phyloP scores from a whole-genome alignment of 2,888 invertebrate species.

The Eristalis pertinax region DNA sequence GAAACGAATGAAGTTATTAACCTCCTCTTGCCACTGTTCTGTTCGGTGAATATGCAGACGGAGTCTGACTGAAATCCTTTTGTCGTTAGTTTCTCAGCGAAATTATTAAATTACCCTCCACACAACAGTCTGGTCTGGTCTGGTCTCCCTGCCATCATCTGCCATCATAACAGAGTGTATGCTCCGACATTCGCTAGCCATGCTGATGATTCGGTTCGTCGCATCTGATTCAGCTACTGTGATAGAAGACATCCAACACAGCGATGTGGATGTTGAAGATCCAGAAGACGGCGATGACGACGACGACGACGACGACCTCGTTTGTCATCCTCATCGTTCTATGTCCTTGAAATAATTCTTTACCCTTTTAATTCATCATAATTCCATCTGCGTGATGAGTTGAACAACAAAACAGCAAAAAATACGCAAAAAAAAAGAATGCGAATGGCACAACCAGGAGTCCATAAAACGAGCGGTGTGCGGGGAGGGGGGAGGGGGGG shows the following conservation, averaged over 20 bases:
- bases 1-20: not conserved
- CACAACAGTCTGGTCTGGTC: too few species aligned
- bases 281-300: not conserved
- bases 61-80: not conserved
- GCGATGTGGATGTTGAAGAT: not conserved
- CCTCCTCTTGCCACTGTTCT: not conserved
- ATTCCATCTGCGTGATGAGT: constrained; percentile 72
- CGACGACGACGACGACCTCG: constrained; percentile 59
- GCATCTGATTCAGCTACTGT: constrained; percentile 18
- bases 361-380: constrained; percentile 71
- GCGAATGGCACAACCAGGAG: not conserved
- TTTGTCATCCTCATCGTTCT: constrained; percentile 64
- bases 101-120: not conserved
- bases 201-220: constrained; percentile 16
- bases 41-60: not conserved
- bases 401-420: constrained; percentile 15
- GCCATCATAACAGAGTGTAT: not conserved
- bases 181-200: not conserved
- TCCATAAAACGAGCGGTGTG: not conserved
- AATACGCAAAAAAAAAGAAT: not conserved
- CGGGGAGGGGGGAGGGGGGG: too few species aligned
- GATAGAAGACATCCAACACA: too few species aligned
- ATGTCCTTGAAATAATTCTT: constrained; percentile 71
- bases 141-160: not conserved
- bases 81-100: not conserved